Evolutionary conservation across 1,140 invertebrate species (phyloP).

Genomic region (Brachionus calyciflorus): DNA sequence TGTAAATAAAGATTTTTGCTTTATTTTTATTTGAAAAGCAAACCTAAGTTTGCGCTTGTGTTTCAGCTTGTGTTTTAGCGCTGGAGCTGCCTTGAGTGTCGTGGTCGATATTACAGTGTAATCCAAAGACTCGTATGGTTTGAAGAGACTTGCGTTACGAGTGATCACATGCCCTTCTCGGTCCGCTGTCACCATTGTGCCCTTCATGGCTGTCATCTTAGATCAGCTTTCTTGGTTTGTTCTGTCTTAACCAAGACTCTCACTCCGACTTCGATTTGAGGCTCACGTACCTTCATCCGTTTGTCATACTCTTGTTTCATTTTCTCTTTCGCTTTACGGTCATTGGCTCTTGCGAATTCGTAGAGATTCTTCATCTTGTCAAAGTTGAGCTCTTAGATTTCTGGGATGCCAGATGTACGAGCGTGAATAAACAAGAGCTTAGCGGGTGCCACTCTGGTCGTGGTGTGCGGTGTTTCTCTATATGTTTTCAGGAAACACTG

Average conservation of each 20-base stretch:
- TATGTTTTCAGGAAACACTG: neutral
- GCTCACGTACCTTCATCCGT: too few relatives aligned
- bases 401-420: neutral
- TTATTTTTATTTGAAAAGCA: neutral
- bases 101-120: neutral
- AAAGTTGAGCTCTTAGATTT: too few relatives aligned
- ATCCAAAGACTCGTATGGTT: neutral
- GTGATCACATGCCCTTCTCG: too few relatives aligned
- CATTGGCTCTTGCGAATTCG: neutral
- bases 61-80: too few relatives aligned
- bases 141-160: neutral
- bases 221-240: constrained; percentile 6
- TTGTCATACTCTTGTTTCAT: too few relatives aligned
- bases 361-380: neutral
- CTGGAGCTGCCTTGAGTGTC: neutral
- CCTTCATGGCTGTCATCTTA: neutral
- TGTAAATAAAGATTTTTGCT: too few relatives aligned
- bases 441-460: neutral
- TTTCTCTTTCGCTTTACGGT: neutral
- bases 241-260: too few relatives aligned
- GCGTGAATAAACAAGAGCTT: neutral
- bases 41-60: neutral
- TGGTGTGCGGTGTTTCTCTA: constrained; percentile 4
- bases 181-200: too few relatives aligned
- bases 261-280: too few relatives aligned